These are phyloP conservation scores for Mythimna albipuncta DNA, from an alignment of 2,888 invertebrate species.

Conservation along the genomic window DNA sequence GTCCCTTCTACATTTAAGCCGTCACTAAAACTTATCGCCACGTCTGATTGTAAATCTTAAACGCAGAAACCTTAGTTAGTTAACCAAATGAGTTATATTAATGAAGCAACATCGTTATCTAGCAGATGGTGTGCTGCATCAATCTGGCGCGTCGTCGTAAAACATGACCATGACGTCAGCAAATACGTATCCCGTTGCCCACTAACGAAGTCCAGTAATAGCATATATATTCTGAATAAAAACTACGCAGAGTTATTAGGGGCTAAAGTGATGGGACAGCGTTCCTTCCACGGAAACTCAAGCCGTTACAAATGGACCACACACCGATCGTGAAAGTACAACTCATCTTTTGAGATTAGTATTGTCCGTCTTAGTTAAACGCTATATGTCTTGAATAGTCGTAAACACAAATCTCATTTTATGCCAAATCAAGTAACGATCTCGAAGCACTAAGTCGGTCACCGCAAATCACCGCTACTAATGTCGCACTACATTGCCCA, in stretches of 20 bases:
- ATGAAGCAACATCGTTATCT: constrained; percentile 41
- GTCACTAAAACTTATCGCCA: constrained; percentile 1
- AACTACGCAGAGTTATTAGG: constrained; percentile 50
- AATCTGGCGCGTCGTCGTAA: constrained; percentile 55
- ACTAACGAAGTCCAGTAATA: constrained; percentile 62
- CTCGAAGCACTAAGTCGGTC: constrained; percentile 48
- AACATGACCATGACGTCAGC: constrained; percentile 63
- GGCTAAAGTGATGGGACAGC: constrained; percentile 47
- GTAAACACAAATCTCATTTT: constrained; percentile 44
- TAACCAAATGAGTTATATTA: constrained; percentile 53
- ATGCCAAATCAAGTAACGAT: constrained; percentile 36
- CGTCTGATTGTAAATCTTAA: constrained; percentile 14
- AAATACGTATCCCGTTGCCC: constrained; percentile 60
- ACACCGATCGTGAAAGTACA: constrained; percentile 20
- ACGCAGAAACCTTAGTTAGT: constrained; percentile 18
- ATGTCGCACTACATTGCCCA: constrained; percentile 54
- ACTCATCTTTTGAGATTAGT: constrained; percentile 23
- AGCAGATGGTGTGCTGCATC: constrained; percentile 43
- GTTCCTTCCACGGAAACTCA: constrained; percentile 31
- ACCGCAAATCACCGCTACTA: constrained; percentile 58
- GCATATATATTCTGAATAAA: constrained; percentile 56
- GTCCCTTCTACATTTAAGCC: constrained; percentile 9
- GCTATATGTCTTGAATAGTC: constrained; percentile 27
- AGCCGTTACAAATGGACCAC: constrained; percentile 43
- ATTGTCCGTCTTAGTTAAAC: constrained; percentile 32